Base-by-base conservation (phyloP, 1,140 invertebrate genomes). In the Ceratosolen fusciceps region DNA sequence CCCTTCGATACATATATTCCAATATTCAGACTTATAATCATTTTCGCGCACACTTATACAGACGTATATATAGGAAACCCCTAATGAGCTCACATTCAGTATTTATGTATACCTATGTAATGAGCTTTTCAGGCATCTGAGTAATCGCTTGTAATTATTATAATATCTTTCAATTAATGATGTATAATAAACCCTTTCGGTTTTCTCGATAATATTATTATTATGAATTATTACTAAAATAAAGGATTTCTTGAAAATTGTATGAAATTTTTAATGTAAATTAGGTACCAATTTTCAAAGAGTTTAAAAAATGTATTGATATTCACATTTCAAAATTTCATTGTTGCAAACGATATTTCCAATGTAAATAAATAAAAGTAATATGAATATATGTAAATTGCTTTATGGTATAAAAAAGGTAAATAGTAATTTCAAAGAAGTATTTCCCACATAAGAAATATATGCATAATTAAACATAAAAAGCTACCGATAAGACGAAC, bases 51-150 rank as follows among this genome's bases (percentile, higher is more conserved):
- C 7, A 62, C n/a, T 31, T 37, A 21, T 31, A 68, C n/a, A 24
- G n/a, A 29, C 31, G 12, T 21, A 19, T 71, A 0, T 14, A 8
- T 67, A 21, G 8, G 2, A 34, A 37, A 19, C 58, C 14, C 34
- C 34, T 65, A 29, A 80, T 75, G 80, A 83, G 83, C 80, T 83
- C 83, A 84, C 54, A 84, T 83, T 83, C 80, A 26, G 31, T 67
- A 77, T 39, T 62, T 85, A n/a, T n/a, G n/a, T 84, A 75, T 80
- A 84, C 84, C 54, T 82, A 74, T 84, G 86, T 84, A 81, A 83
- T 82, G 82, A 78, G 65, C 77, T 76, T 82, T 85, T 74, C 26
- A 72, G 77, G 68, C 70, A 72, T 79, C 68, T 67, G 43, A 34
- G 67, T 72, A 54, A 77, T 77, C 31, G 39, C 19, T 68, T 54